Evolutionary conservation across 2,888 invertebrate species (phyloP).

Genomic region (Thumatha senex): DNA sequence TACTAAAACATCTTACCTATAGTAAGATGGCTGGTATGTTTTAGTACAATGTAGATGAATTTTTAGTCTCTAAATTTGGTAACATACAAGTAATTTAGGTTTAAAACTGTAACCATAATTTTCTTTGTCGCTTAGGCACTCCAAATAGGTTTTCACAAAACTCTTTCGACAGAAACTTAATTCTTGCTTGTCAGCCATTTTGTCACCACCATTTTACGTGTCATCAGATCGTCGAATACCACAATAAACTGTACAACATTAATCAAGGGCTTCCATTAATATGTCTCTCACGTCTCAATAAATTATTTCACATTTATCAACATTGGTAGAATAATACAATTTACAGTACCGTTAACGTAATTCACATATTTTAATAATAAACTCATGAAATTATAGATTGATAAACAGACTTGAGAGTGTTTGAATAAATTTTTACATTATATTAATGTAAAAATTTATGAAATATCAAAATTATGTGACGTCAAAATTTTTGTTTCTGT

Average conservation of each 20-base stretch:
- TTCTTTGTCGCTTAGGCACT: slow-evolving; percentile 49
- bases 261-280: slow-evolving; percentile 52
- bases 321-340: slow-evolving; percentile 45
- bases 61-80: too few species aligned
- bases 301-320: slow-evolving; percentile 49
- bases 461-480: too few species aligned
- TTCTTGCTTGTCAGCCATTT: slow-evolving; percentile 18
- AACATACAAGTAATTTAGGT: too few species aligned
- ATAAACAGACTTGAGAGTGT: too few species aligned
- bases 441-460: too few species aligned
- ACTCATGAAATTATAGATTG: too few species aligned
- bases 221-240: slow-evolving; percentile 51
- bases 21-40: too few species aligned
- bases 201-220: slow-evolving; percentile 57
- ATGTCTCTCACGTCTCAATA: slow-evolving; percentile 41
- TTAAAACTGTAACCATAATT: slow-evolving; percentile 47
- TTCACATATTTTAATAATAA: slow-evolving; percentile 34
- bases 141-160: slow-evolving; percentile 65
- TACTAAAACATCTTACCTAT: too few species aligned
- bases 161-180: slow-evolving; percentile 55
- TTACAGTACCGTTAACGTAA: slow-evolving; percentile 28
- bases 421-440: too few species aligned
- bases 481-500: too few species aligned
- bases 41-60: too few species aligned
- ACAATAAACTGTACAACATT: slow-evolving; percentile 53